Evolutionary conservation across 2,113 vertebrate genomes (phyloP).

Genomic region (Brachypodius melanocephalos): DNA sequence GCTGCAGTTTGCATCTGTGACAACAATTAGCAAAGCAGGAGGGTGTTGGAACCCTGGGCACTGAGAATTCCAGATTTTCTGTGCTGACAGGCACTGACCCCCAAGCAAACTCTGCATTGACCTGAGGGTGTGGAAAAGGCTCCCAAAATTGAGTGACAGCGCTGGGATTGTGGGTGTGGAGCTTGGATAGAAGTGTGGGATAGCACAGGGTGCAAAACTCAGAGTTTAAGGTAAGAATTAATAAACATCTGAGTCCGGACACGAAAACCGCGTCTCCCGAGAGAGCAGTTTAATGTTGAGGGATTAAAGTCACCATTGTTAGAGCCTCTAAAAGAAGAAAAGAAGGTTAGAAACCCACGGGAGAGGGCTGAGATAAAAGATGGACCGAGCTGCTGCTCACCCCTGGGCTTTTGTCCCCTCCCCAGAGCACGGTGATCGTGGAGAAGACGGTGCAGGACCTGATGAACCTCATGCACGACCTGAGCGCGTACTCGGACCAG

Average conservation of each 20-base stretch:
- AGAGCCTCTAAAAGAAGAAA: background rate
- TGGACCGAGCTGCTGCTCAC: fast-evolving
- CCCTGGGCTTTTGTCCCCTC: background rate
- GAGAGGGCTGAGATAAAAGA: background rate
- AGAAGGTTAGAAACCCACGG: background rate
- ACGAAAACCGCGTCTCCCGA: fast-evolving
- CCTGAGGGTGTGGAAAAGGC: background rate
- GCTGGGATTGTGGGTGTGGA: background rate
- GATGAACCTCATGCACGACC: slow-evolving; percentile 92
- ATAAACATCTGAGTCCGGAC: background rate
- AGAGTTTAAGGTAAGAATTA: background rate
- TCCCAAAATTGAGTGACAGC: background rate
- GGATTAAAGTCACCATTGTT: too few relatives aligned
- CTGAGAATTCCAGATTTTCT: background rate
- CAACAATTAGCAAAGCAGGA: background rate
- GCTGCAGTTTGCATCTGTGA: background rate
- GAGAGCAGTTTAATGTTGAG: too few relatives aligned
- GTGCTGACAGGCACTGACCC: background rate
- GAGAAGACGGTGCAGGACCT: slow-evolving; percentile 98
- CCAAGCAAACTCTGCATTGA: background rate
- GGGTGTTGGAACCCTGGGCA: background rate
- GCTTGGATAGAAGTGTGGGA: background rate
- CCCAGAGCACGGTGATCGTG: slow-evolving; percentile 93
- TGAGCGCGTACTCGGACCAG: slow-evolving; percentile 96
- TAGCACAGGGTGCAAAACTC: background rate